Conservation (phyloP, 1,140 invertebrate species). For the Brachionus manjavacas region DNA sequence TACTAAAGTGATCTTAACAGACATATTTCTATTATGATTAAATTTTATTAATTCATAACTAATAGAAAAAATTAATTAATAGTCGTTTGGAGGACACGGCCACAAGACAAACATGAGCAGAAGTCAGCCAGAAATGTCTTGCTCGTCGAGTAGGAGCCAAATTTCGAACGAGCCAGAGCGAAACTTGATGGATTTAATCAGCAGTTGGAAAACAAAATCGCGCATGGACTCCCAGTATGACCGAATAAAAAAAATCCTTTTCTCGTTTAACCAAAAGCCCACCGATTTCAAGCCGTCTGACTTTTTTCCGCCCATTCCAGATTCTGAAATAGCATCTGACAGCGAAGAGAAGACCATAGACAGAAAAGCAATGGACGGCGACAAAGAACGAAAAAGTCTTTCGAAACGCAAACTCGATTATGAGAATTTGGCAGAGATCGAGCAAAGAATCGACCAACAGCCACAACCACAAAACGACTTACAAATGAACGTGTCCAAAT, state of each 20-base stretch:
- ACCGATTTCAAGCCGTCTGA: neutral
- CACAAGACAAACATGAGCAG: neutral
- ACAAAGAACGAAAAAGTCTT: neutral
- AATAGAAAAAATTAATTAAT: too few species aligned
- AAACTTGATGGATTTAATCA: neutral
- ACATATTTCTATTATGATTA: neutral
- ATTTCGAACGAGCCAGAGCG: neutral
- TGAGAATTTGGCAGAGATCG: neutral
- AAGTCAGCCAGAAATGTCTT: neutral
- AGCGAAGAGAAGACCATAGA: neutral
- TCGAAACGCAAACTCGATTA: slow-evolving; percentile 11
- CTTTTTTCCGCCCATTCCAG: neutral
- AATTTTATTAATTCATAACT: neutral
- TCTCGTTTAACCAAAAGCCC: neutral
- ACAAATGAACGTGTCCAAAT: too few species aligned
- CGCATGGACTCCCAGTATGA: neutral
- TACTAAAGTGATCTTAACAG: neutral
- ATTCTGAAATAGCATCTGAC: neutral
- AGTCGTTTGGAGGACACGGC: too few species aligned
- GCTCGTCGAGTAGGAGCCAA: neutral
- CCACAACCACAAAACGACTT: too few species aligned
- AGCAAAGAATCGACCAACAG: too few species aligned
- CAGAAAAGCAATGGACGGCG: neutral
- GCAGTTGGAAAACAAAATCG: neutral
- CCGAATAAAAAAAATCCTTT: neutral